These are phyloP conservation scores for Trissonchulus latispiculum DNA, from an alignment of 2,888 invertebrate genomes.

Conservation along the genomic window DNA sequence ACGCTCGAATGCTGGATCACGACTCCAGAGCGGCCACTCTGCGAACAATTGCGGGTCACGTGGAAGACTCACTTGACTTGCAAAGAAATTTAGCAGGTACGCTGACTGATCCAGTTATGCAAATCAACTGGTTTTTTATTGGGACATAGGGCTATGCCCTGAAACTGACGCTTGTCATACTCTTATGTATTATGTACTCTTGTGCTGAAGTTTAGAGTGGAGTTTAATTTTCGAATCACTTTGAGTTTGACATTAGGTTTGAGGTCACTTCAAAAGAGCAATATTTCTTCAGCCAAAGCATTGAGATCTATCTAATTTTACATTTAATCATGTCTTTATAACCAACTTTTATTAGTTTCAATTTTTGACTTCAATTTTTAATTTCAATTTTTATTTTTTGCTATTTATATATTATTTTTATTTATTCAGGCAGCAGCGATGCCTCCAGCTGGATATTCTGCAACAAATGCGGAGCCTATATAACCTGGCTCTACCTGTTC, in stretches of 20 bases:
- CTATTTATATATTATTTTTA: background rate
- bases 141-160: too few relatives aligned
- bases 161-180: too few relatives aligned
- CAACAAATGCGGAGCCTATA: slow-evolving; percentile 44
- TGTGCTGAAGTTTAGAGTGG: too few relatives aligned
- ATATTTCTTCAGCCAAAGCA: too few relatives aligned
- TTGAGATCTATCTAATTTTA: too few relatives aligned
- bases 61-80: slow-evolving; percentile 44
- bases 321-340: too few relatives aligned
- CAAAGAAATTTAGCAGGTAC: slow-evolving; percentile 42
- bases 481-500: slow-evolving; percentile 44
- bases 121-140: too few relatives aligned
- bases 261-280: too few relatives aligned
- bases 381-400: background rate
- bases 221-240: too few relatives aligned
- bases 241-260: too few relatives aligned
- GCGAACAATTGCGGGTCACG: slow-evolving; percentile 43
- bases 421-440: background rate
- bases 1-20: slow-evolving; percentile 45
- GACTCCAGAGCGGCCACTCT: slow-evolving; percentile 43
- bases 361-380: background rate
- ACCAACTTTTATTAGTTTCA: too few relatives aligned
- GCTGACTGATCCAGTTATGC: background rate
- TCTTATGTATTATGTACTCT: too few relatives aligned
- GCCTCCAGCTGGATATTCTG: slow-evolving; percentile 34